These are phyloP conservation scores for Laterallus jamaicensis DNA, from an alignment of 2,113 vertebrate genomes.

Conservation along the genomic window DNA sequence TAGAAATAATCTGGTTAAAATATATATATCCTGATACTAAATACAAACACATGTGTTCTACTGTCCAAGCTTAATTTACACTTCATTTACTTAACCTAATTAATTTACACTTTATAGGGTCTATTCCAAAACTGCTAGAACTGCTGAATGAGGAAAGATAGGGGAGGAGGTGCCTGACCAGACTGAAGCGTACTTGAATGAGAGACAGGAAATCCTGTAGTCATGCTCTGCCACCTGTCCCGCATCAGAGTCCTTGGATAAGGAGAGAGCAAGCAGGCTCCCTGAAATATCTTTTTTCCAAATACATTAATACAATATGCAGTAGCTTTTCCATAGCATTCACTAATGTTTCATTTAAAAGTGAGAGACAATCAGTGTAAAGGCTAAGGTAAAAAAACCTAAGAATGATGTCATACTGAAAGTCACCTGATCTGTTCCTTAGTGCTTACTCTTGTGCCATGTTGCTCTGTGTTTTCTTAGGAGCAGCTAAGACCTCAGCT, in stretches of 20 bases:
- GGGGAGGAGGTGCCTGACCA: not conserved
- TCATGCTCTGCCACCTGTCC: not conserved
- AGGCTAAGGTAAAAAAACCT: not conserved
- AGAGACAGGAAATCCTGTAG: not conserved
- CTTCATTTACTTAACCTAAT: not conserved
- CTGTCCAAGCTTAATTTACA: not conserved
- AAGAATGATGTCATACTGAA: not conserved
- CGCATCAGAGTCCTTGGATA: not conserved
- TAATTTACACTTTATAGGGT: not conserved
- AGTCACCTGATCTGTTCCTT: not conserved
- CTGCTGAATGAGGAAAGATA: not conserved
- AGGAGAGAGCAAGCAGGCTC: not conserved
- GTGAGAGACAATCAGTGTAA: not conserved
- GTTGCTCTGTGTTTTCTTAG: not conserved
- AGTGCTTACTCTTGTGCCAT: not conserved
- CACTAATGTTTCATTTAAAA: not conserved
- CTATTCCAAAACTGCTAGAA: not conserved
- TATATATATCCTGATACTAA: not conserved
- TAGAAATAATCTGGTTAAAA: not conserved
- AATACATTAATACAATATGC: not conserved
- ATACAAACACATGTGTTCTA: not conserved
- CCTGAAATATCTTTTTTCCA: not conserved
- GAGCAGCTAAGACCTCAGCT: not conserved
- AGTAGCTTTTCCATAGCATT: rapidly evolving
- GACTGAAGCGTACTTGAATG: not conserved